Conservation (phyloP, 2,888 invertebrate species). For the Rhagophthalmus giganteus region DNA sequence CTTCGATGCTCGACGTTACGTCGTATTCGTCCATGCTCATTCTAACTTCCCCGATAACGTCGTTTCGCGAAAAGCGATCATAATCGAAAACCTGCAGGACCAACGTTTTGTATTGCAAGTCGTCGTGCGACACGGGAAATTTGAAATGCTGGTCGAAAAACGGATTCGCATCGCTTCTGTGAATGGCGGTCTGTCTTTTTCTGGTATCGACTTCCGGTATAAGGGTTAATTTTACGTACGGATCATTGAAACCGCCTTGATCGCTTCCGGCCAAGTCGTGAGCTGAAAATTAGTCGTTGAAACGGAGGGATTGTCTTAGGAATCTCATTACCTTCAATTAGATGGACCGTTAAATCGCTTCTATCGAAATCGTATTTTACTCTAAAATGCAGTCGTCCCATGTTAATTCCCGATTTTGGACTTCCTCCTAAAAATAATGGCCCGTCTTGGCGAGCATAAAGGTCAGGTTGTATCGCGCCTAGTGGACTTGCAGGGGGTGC, state of each 20-base stretch:
- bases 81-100: slow-evolving; percentile 71
- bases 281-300: no score
- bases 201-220: slow-evolving; percentile 84
- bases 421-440: slow-evolving; percentile 71
- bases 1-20: slow-evolving; percentile 74
- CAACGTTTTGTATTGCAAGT: slow-evolving; percentile 77
- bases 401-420: slow-evolving; percentile 63
- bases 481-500: slow-evolving; percentile 63
- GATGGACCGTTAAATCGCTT: slow-evolving; percentile 86
- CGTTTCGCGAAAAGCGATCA: slow-evolving; percentile 81
- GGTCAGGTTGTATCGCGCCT: slow-evolving; percentile 84
- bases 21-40: slow-evolving; percentile 78
- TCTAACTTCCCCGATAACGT: slow-evolving; percentile 80
- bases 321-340: slow-evolving; percentile 86
- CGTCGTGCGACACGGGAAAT: slow-evolving; percentile 88
- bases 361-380: slow-evolving; percentile 88
- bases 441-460: slow-evolving; percentile 80
- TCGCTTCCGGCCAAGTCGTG: slow-evolving; percentile 83
- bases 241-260: slow-evolving; percentile 87
- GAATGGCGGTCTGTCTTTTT: slow-evolving; percentile 82
- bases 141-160: slow-evolving; percentile 91
- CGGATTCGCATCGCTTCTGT: slow-evolving; percentile 82
- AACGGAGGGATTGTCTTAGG: no score
- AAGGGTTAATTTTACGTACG: slow-evolving; percentile 79
- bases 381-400: slow-evolving; percentile 82